These are phyloP conservation scores for Nomada hirtipes DNA, from an alignment of 2,888 invertebrate species.

Conservation along the genomic window DNA sequence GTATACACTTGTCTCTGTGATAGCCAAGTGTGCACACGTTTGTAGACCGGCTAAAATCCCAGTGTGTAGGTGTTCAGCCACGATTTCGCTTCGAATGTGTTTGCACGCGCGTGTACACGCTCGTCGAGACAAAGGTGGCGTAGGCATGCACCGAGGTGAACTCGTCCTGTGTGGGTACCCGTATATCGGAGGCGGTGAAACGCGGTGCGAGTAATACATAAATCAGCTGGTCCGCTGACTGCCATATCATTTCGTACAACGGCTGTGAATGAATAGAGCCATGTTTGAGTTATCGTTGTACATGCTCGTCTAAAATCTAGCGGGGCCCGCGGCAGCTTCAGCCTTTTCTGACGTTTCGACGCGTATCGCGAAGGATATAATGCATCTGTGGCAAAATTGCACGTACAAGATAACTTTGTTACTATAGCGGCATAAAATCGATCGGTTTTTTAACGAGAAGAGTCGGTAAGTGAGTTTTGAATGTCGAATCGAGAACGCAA, in stretches of 20 bases:
- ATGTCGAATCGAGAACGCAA: no score
- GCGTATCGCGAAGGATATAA: no score
- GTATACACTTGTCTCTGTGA: conserved; percentile 21
- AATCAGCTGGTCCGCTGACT: conserved; percentile 77
- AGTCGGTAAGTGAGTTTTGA: no score
- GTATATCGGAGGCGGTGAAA: conserved; percentile 64
- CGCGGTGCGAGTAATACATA: conserved; percentile 76
- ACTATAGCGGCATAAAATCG: neutral
- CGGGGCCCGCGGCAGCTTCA: conserved; percentile 12
- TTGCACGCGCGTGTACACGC: conserved; percentile 10
- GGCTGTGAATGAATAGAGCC: conserved; percentile 78
- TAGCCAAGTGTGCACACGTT: conserved; percentile 1
- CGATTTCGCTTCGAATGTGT: conserved; percentile 5
- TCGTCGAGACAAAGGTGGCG: conserved; percentile 20
- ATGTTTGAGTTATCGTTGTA: conserved; percentile 77
- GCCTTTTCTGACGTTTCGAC: conserved; percentile 5
- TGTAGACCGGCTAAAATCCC: conserved; percentile 1
- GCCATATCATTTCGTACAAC: conserved; percentile 78
- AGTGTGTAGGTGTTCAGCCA: conserved; percentile 3
- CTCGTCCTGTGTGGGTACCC: neutral
- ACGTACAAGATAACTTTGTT: neutral
- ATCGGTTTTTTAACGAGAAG: neutral
- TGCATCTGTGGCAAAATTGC: neutral
- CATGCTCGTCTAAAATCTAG: conserved; percentile 48
- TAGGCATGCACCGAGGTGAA: neutral